Evolutionary conservation across 2,888 invertebrate species (phyloP).

Genomic region (Drosophila monieri): DNA sequence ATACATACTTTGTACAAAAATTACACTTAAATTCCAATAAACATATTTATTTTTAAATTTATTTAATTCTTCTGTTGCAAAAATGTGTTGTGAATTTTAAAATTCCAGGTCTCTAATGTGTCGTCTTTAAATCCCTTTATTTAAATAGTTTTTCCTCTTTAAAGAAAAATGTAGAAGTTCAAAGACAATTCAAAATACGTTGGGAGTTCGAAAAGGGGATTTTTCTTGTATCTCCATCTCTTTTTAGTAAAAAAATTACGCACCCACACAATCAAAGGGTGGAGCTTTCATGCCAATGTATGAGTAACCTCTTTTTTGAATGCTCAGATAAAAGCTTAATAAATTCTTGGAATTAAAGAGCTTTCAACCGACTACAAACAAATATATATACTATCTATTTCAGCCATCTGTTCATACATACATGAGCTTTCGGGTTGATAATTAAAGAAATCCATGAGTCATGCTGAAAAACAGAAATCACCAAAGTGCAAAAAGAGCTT

Average conservation of each 20-base stretch:
- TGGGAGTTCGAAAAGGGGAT: conserved; percentile 16
- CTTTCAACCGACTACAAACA: conserved; percentile 42
- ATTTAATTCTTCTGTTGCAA: neutral
- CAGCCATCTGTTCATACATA: conserved; percentile 1
- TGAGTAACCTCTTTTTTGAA: conserved; percentile 31
- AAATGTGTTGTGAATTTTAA: neutral
- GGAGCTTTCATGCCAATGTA: conserved; percentile 18
- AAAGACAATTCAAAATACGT: conserved; percentile 38
- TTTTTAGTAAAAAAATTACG: conserved; percentile 14
- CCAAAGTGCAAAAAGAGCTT: conserved; percentile 44
- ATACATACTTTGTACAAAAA: too few species aligned
- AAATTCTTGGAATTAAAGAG: conserved; percentile 46
- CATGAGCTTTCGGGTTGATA: conserved; percentile 25
- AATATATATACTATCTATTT: conserved; percentile 7
- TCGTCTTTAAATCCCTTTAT: neutral
- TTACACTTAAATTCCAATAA: too few species aligned
- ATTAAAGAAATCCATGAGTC: conserved; percentile 67
- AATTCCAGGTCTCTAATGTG: neutral
- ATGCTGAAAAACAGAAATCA: conserved; percentile 56
- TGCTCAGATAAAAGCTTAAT: conserved; percentile 61
- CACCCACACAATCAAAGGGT: neutral
- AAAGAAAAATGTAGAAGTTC: neutral
- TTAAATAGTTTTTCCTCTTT: neutral
- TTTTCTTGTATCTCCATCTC: conserved; percentile 16
- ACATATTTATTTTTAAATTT: too few species aligned